Percentiles rank a stretch among this genome's conserved stretches.
These are phyloP conservation scores for Pristionchus mayeri DNA, from an alignment of 2,888 invertebrate genomes.

Conservation along the genomic window DNA sequence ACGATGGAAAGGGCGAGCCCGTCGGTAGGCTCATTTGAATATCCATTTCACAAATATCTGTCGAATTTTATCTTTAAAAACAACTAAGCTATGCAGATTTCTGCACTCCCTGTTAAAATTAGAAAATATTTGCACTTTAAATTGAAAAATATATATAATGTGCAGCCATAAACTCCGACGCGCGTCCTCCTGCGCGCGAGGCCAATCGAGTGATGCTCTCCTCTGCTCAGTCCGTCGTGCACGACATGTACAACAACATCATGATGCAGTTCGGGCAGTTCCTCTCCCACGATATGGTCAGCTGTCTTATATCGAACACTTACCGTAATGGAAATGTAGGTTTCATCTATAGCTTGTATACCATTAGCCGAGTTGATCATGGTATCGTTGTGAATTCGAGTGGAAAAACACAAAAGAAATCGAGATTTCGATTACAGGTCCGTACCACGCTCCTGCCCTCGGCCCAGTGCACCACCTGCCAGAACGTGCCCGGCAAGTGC, in stretches of 20 bases:
- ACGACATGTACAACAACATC: slow-evolving; percentile 73
- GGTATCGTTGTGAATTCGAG: too few relatives aligned
- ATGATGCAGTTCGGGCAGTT: slow-evolving; percentile 77
- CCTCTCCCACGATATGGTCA: slow-evolving; percentile 75
- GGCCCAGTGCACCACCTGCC: slow-evolving; percentile 70
- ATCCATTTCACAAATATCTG: not conserved
- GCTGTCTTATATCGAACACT: too few relatives aligned
- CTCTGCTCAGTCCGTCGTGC: slow-evolving; percentile 71
- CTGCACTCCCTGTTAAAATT: not conserved
- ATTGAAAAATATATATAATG: slow-evolving; percentile 19
- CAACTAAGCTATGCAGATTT: not conserved
- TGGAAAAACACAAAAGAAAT: not conserved
- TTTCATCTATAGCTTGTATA: too few relatives aligned
- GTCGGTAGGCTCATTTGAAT: slow-evolving; percentile 65
- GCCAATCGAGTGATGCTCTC: slow-evolving; percentile 72
- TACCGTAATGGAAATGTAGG: too few relatives aligned
- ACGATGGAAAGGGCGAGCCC: slow-evolving; percentile 73
- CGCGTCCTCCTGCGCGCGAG: slow-evolving; percentile 70
- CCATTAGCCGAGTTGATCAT: too few relatives aligned
- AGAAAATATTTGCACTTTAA: too few relatives aligned
- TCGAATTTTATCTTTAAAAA: too few relatives aligned
- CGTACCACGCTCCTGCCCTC: slow-evolving; percentile 71
- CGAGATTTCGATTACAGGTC: not conserved
- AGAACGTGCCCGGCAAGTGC: slow-evolving; percentile 70
- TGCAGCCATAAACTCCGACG: slow-evolving; percentile 59